These are phyloP conservation scores for Asteroscopus sphinx DNA, from an alignment of 2,888 invertebrate genomes.

Conservation along the genomic window DNA sequence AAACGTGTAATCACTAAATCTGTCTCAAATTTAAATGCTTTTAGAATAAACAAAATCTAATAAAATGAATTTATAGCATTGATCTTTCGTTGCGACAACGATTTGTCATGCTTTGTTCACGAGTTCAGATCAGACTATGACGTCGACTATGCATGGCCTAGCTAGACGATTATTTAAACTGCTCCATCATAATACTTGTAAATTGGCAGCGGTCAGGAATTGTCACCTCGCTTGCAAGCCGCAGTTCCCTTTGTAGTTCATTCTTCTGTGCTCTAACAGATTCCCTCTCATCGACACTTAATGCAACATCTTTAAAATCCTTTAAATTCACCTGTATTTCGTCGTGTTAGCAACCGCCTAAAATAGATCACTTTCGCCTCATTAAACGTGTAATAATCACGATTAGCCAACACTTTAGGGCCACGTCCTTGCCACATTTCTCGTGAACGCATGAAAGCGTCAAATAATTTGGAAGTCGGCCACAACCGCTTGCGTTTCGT, in stretches of 20 bases:
- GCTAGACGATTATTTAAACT: slow-evolving; percentile 33
- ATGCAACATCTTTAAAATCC: too few relatives aligned
- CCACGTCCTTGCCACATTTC: slow-evolving; percentile 38
- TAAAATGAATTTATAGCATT: slow-evolving; percentile 28
- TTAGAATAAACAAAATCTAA: slow-evolving; percentile 54
- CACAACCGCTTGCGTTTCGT: slow-evolving; percentile 44
- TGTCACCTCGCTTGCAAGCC: slow-evolving; percentile 32
- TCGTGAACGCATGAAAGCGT: slow-evolving; percentile 42
- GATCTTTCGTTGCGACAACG: slow-evolving; percentile 40
- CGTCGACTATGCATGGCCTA: slow-evolving; percentile 15
- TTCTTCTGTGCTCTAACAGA: too few relatives aligned
- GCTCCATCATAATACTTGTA: slow-evolving; percentile 15
- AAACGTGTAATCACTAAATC: slow-evolving; percentile 70
- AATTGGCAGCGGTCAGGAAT: slow-evolving; percentile 40
- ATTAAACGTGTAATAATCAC: slow-evolving; percentile 27
- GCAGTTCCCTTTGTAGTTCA: neutral
- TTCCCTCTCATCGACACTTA: too few relatives aligned
- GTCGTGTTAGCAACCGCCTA: slow-evolving; percentile 18
- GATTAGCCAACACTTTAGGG: slow-evolving; percentile 35
- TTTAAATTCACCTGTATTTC: too few relatives aligned
- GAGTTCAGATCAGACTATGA: slow-evolving; percentile 15
- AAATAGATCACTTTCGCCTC: slow-evolving; percentile 32
- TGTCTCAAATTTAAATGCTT: slow-evolving; percentile 49
- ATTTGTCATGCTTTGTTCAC: slow-evolving; percentile 40
- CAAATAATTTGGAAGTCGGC: slow-evolving; percentile 53